Evolutionary conservation across 1,140 invertebrate genomes (phyloP).

Genomic region (Procambarus virginalis): DNA sequence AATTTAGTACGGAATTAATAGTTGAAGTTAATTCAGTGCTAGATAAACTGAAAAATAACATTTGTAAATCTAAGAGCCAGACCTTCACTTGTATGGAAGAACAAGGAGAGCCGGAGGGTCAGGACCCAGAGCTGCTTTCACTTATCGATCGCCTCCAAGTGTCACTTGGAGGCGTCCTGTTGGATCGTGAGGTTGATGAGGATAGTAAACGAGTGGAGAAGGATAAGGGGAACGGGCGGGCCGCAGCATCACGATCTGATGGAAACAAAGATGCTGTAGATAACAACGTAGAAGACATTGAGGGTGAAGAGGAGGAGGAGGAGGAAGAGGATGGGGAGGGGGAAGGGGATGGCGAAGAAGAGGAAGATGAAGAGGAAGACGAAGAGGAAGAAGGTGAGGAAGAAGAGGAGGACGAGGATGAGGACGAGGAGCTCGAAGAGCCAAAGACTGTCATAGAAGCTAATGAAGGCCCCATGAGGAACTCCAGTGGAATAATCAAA

Average conservation of each 20-base stretch:
- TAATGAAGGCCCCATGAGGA: neutral
- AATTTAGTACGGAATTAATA: constrained; percentile 76
- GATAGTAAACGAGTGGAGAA: constrained; percentile 10
- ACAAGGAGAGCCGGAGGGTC: constrained; percentile 67
- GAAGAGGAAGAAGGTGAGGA: constrained; percentile 10
- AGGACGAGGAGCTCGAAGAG: constrained; percentile 40
- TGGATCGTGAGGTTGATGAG: constrained; percentile 22
- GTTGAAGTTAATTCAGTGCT: constrained; percentile 87
- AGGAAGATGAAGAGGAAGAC: constrained; percentile 15
- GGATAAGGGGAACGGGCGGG: neutral
- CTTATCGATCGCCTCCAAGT: constrained; percentile 84
- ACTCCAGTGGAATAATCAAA: constrained; percentile 29
- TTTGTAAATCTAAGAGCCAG: constrained; percentile 73
- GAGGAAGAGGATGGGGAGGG: constrained; percentile 2
- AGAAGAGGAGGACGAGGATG: constrained; percentile 43
- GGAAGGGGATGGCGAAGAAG: constrained; percentile 6
- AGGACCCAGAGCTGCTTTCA: constrained; percentile 81
- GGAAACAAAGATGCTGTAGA: neutral
- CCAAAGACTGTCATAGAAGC: neutral
- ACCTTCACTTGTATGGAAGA: neutral
- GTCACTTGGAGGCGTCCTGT: constrained; percentile 75
- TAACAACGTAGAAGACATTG: neutral
- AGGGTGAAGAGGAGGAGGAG: constrained; percentile 28
- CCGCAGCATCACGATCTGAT: neutral
- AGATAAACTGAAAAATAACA: constrained; percentile 79